Conservation (phyloP, 2,888 invertebrate species). For the Eubasilissa splendida region DNA sequence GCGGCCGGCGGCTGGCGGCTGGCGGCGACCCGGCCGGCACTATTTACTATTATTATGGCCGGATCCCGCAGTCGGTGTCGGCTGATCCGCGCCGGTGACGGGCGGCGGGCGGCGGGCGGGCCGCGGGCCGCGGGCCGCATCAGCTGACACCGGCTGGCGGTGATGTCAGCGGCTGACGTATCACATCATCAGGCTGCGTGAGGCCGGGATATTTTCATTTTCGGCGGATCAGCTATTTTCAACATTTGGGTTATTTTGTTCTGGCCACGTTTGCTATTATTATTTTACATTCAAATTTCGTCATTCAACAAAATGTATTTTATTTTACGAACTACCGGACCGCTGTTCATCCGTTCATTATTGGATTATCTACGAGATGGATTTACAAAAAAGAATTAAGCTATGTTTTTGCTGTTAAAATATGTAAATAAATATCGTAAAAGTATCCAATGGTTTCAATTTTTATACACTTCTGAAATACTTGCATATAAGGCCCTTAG, state of each 20-base stretch:
- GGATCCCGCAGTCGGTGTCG: not conserved
- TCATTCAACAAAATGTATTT: no score
- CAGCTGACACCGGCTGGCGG: conserved; percentile 18
- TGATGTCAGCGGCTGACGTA: conserved; percentile 22
- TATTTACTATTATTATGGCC: not conserved
- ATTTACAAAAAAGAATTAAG: no score
- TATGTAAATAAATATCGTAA: no score
- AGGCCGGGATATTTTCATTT: not conserved
- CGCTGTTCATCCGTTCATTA: no score
- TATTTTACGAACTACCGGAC: no score
- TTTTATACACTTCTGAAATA: no score
- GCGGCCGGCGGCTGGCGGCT: not conserved
- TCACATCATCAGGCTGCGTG: not conserved
- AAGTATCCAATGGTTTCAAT: no score
- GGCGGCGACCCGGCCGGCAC: not conserved
- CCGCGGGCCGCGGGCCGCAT: conserved; percentile 13
- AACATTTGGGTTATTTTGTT: not conserved
- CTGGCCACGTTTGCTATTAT: no score
- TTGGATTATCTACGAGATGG: no score
- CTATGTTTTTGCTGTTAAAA: no score
- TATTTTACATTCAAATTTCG: no score
- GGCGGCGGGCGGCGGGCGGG: conserved; percentile 23
- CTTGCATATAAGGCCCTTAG: no score
- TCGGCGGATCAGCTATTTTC: conserved; percentile 6
- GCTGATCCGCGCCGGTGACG: not conserved